Conservation (phyloP, 1,140 invertebrate genomes). For the Bradynema listronoti region DNA sequence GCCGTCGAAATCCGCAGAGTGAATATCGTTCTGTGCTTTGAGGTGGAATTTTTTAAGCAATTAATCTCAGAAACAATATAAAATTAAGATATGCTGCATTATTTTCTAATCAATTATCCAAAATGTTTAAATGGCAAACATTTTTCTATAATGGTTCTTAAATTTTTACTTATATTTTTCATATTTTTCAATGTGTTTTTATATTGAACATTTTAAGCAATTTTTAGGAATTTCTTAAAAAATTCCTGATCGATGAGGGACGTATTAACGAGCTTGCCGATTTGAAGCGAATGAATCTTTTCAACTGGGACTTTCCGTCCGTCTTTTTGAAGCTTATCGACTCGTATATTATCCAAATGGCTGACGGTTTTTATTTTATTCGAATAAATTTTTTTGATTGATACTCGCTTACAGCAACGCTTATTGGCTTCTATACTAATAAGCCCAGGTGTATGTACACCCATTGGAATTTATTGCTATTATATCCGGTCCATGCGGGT, state of each 20-base stretch:
- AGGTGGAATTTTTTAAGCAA: background rate
- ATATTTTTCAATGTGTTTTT: background rate
- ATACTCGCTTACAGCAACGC: background rate
- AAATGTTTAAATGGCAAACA: background rate
- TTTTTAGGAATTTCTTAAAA: conserved; percentile 12
- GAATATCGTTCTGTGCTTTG: conserved; percentile 6
- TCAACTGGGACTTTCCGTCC: conserved; percentile 18
- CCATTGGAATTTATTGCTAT: background rate
- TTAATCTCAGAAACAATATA: too few relatives aligned
- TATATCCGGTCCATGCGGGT: background rate
- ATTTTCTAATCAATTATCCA: background rate
- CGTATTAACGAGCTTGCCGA: background rate
- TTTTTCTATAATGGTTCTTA: background rate
- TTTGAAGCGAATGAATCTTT: background rate
- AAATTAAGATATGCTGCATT: too few relatives aligned
- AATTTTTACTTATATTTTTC: background rate
- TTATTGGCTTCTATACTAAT: too few relatives aligned
- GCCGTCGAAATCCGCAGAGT: background rate
- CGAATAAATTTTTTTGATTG: background rate
- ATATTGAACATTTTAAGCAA: background rate
- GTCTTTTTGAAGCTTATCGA: conserved; percentile 11
- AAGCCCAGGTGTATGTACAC: background rate
- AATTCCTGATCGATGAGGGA: background rate
- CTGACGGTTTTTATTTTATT: background rate
- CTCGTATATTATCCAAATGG: background rate